Percentiles rank a stretch among this genome's conserved stretches.
Conservation (phyloP, 2,113 vertebrate genomes). For the Ivindomyrus marchei region DNA sequence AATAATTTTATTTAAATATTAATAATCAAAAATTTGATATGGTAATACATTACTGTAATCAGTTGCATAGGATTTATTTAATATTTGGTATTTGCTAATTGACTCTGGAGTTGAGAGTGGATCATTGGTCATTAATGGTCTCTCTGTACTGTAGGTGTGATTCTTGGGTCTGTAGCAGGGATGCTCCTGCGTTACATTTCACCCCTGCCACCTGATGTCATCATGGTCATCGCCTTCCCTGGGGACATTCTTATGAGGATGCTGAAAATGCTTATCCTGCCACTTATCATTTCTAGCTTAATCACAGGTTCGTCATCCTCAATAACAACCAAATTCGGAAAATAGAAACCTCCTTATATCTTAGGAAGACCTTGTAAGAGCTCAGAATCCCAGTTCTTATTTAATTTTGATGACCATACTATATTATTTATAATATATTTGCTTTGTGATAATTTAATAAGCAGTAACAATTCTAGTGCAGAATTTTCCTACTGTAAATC, state of each 20-base stretch:
- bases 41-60: background rate
- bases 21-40: background rate
- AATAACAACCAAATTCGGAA: background rate
- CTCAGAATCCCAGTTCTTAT: background rate
- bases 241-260: slow-evolving; percentile 98
- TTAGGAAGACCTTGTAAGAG: background rate
- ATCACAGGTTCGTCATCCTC: slow-evolving; percentile 78
- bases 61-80: background rate
- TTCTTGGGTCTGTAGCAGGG: slow-evolving; percentile 79
- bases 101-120: background rate
- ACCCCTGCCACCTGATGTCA: slow-evolving; percentile 81
- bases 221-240: slow-evolving; percentile 91
- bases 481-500: background rate
- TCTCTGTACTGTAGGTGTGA: slow-evolving; percentile 70
- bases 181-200: slow-evolving; percentile 80
- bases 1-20: background rate
- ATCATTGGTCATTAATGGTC: slow-evolving; percentile 10
- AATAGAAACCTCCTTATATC: background rate
- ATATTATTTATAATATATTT: background rate
- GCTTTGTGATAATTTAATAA: background rate
- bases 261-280: slow-evolving; percentile 97
- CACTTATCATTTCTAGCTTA: slow-evolving; percentile 94
- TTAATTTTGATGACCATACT: background rate
- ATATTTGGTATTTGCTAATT: background rate
- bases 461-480: background rate